Conservation (phyloP, 1,140 invertebrate genomes). For the Coenobita brevimanus region DNA sequence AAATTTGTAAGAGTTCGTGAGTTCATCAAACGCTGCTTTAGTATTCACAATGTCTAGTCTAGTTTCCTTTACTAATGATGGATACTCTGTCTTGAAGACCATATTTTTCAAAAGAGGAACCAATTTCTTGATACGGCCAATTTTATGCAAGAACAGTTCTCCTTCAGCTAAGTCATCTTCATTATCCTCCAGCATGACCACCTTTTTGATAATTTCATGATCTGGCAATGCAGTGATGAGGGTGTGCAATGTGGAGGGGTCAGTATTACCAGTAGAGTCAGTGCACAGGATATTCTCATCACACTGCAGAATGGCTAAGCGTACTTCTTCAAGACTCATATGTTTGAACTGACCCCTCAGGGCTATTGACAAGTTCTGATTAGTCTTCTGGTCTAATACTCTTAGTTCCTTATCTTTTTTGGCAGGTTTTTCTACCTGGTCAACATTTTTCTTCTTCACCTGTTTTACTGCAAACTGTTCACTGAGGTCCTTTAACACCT, state of each 20-base stretch:
- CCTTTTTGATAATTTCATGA: constrained; percentile 85
- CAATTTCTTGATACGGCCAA: constrained; percentile 89
- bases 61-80: constrained; percentile 69
- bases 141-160: constrained; percentile 89
- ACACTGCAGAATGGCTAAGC: constrained; percentile 86
- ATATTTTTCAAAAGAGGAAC: constrained; percentile 90
- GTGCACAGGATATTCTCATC: constrained; percentile 84
- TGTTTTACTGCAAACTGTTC: constrained; percentile 68
- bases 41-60: constrained; percentile 91
- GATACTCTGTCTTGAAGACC: constrained; percentile 82
- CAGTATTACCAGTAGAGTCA: constrained; percentile 49
- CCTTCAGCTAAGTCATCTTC: constrained; percentile 90
- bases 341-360: constrained; percentile 92
- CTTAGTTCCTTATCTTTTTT: constrained; percentile 92
- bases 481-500: constrained; percentile 63
- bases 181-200: constrained; percentile 76
- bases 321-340: constrained; percentile 89
- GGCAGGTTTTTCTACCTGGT: constrained; percentile 71
- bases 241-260: constrained; percentile 71
- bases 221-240: constrained; percentile 87
- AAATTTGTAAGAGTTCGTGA: constrained; percentile 92
- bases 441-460: constrained; percentile 72
- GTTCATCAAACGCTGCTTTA: constrained; percentile 96
- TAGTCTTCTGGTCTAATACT: constrained; percentile 92
- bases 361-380: constrained; percentile 96